These are phyloP conservation scores for Hyaena hyaena DNA, from an alignment of 2,113 vertebrate genomes.

Conservation along the genomic window DNA sequence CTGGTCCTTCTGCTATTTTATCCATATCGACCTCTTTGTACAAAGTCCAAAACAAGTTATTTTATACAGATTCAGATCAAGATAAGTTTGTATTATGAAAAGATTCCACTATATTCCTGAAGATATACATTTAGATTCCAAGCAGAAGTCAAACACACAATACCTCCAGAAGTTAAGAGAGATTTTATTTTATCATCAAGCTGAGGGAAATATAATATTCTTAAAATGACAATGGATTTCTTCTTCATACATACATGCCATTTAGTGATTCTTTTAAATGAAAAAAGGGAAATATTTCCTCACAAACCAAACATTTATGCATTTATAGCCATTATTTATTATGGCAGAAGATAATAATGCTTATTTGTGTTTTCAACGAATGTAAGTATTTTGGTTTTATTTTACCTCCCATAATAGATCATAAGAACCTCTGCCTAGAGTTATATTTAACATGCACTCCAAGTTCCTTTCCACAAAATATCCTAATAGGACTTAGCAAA, in stretches of 20 bases:
- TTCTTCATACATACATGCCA: not conserved
- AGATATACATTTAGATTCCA: not conserved
- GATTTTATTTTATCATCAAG: not conserved
- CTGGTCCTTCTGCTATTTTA: not conserved
- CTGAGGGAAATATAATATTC: not conserved
- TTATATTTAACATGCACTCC: not conserved
- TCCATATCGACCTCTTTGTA: not conserved
- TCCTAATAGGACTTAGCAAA: not conserved
- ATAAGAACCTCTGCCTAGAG: slow-evolving; percentile 19
- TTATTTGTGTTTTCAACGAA: slow-evolving; percentile 5
- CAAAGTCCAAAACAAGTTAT: not conserved
- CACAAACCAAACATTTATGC: not conserved
- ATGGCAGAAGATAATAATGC: not conserved
- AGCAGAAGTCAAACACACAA: not conserved
- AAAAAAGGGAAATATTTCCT: slow-evolving; percentile 17
- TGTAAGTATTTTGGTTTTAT: not conserved
- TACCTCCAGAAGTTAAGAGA: not conserved
- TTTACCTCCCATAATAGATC: not conserved
- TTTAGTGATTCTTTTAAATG: slow-evolving; percentile 35
- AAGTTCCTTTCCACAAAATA: slow-evolving; percentile 34
- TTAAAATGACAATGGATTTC: not conserved
- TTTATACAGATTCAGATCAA: slow-evolving; percentile 37
- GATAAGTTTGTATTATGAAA: not conserved
- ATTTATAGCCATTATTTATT: not conserved
- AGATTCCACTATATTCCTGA: slow-evolving; percentile 28